phyloP scores from a whole-genome alignment of 1,140 invertebrate genomes.

The Temnothorax longispinosus region DNA sequence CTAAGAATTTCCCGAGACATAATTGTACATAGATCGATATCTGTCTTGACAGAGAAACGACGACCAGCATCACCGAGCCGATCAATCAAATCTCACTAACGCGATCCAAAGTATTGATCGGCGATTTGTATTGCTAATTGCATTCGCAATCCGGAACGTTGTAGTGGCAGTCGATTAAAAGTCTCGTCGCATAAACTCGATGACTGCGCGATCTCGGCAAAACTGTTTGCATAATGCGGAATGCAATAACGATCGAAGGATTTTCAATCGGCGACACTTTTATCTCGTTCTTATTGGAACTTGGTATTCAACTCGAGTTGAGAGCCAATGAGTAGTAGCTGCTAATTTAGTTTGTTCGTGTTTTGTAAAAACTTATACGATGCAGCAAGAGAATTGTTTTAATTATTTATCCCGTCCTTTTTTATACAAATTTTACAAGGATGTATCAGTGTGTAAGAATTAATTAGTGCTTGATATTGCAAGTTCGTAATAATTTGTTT shows the following conservation, averaged over 20 bases:
- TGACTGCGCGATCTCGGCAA: background rate
- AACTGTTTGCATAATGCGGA: background rate
- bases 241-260: background rate
- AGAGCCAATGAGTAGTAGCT: background rate
- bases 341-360: background rate
- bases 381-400: background rate
- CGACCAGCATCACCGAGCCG: constrained; percentile 26
- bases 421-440: background rate
- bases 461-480: background rate
- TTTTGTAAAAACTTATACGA: background rate
- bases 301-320: background rate
- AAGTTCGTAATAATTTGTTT: background rate
- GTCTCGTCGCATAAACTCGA: background rate
- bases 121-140: constrained; percentile 47
- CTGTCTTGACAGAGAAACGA: constrained; percentile 21
- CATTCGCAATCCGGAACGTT: background rate
- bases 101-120: background rate
- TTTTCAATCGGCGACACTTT: background rate
- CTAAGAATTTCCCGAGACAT: background rate
- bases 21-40: background rate
- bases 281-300: background rate
- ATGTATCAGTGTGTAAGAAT: background rate
- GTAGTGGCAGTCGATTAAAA: background rate
- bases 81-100: constrained; percentile 22
- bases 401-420: background rate